Percentiles rank a stretch among this genome's conserved stretches.
Conservation (phyloP, 2,797 vertebrate genomes). For the Silurus lanzhouensis region DNA sequence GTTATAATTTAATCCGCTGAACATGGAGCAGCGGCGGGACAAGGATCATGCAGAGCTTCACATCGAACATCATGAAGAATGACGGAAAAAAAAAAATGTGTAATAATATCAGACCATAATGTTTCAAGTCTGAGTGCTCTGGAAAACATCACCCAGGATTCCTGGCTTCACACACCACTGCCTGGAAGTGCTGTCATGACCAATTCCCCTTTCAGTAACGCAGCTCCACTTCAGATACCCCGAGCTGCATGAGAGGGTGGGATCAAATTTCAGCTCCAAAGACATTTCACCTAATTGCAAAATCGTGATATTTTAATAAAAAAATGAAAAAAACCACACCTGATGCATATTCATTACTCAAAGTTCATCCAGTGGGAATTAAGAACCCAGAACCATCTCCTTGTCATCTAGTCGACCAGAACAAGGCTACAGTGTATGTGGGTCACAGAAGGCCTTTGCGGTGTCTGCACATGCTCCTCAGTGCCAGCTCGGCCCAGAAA, state of each 20-base stretch:
- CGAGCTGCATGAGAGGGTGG: not conserved
- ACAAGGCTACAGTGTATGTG: slow-evolving; percentile 12
- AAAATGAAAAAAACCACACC: not conserved
- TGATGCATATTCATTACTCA: not conserved
- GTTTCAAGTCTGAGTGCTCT: not conserved
- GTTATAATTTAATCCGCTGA: not conserved
- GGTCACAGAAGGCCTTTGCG: slow-evolving; percentile 34
- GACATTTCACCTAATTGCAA: not conserved
- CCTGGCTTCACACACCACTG: slow-evolving; percentile 20
- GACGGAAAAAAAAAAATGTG: not conserved
- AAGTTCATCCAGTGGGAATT: slow-evolving; percentile 25
- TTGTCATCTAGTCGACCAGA: not conserved
- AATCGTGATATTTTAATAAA: too few relatives aligned
- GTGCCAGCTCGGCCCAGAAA: slow-evolving; percentile 40
- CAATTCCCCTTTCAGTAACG: slow-evolving; percentile 33
- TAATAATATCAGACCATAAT: too few relatives aligned
- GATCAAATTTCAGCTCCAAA: not conserved
- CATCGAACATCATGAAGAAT: not conserved
- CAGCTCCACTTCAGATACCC: slow-evolving; percentile 5
- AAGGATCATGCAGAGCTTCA: not conserved
- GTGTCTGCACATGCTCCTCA: slow-evolving; percentile 37
- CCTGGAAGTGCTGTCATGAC: slow-evolving; percentile 40
- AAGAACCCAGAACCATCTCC: not conserved
- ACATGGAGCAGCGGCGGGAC: not conserved
- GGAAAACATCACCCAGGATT: slow-evolving; percentile 24